Conservation (phyloP, 1,140 invertebrate genomes). For the Marisa cornuarietis region DNA sequence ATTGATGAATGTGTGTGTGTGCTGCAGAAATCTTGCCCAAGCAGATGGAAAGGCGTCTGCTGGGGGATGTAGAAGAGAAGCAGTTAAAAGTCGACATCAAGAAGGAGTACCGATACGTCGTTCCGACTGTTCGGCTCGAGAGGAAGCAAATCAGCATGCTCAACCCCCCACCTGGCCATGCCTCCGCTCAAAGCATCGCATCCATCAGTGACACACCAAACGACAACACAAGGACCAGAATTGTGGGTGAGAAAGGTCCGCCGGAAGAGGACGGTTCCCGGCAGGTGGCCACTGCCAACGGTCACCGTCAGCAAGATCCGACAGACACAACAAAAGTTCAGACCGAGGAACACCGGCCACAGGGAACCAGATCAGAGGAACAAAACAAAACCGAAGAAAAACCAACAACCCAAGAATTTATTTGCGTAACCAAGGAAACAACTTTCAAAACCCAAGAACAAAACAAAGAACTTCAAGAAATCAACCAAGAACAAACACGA, state of each 20-base stretch:
- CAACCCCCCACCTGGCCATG: conserved; percentile 27
- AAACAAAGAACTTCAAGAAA: conserved; percentile 8
- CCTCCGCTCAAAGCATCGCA: conserved; percentile 3
- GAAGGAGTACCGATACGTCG: conserved; percentile 41
- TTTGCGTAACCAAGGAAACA: conserved; percentile 3
- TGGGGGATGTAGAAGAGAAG: conserved; percentile 72
- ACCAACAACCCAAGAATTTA: conserved; percentile 10
- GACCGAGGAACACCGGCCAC: conserved; percentile 24
- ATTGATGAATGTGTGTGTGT: background rate
- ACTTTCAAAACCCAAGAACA: conserved; percentile 10
- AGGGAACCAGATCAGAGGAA: conserved; percentile 13
- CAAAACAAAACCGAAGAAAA: background rate
- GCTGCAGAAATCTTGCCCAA: background rate
- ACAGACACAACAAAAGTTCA: background rate
- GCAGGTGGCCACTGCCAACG: background rate
- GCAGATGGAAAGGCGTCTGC: conserved; percentile 49
- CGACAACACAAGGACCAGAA: conserved; percentile 17
- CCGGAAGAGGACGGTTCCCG: conserved; percentile 21
- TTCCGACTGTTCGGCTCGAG: conserved; percentile 50
- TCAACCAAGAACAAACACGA: conserved; percentile 24
- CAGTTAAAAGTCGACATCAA: conserved; percentile 42
- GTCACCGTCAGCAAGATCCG: conserved; percentile 1
- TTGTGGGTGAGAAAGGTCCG: conserved; percentile 30
- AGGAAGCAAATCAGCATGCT: conserved; percentile 53
- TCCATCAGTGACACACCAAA: background rate